A percentile compares a stretch with the other conserved stretches of the same genome.
phyloP scores from a whole-genome alignment of 2,113 vertebrate species.

The Zosterops lateralis region DNA sequence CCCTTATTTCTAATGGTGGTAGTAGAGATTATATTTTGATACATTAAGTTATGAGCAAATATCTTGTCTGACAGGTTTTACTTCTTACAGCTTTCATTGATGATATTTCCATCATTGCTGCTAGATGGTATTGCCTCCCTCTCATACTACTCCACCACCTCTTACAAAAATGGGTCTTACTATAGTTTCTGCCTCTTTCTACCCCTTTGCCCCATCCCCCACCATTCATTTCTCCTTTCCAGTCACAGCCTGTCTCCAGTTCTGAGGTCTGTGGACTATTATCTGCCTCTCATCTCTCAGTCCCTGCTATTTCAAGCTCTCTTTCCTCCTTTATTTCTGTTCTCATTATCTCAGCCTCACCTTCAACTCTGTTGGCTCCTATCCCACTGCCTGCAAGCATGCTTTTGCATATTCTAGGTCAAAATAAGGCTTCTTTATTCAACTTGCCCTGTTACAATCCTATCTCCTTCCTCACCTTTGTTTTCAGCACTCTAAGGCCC shows the following conservation, averaged over 20 bases:
- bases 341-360: conserved; percentile 28
- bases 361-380: conserved; percentile 23
- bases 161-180: background rate
- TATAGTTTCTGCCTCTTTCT: background rate
- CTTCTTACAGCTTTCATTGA: background rate
- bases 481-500: background rate
- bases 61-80: background rate
- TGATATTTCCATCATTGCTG: background rate
- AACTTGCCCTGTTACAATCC: background rate
- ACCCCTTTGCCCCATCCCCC: background rate
- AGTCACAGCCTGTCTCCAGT: background rate
- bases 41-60: background rate
- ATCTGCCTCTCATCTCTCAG: background rate
- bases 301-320: background rate
- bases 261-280: background rate
- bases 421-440: conserved; percentile 9
- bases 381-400: background rate
- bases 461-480: background rate
- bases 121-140: background rate
- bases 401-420: conserved; percentile 29
- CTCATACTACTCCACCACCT: background rate
- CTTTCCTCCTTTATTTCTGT: background rate
- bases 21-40: background rate
- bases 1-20: background rate
- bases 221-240: background rate